phyloP scores from a whole-genome alignment of 1,140 invertebrate genomes.

The Anadara kagoshimensis region DNA sequence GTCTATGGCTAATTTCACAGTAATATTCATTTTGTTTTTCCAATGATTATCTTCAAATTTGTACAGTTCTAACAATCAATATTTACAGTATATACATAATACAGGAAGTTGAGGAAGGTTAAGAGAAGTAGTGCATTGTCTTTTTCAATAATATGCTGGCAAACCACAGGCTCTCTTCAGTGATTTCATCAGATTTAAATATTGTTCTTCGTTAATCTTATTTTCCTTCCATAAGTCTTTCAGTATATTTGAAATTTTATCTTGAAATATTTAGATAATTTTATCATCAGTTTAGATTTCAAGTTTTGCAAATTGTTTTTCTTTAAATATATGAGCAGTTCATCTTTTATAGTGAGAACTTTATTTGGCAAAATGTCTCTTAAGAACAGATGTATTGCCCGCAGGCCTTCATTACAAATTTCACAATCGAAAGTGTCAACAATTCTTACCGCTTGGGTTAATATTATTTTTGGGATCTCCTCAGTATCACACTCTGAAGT shows the following conservation, averaged over 20 bases:
- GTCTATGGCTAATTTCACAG: too few relatives aligned
- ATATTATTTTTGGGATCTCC: background rate
- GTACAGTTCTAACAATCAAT: constrained; percentile 1
- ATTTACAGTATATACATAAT: constrained; percentile 4
- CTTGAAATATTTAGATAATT: constrained; percentile 3
- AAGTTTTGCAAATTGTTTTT: too few relatives aligned
- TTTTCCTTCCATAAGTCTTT: constrained; percentile 4
- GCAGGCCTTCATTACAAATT: background rate
- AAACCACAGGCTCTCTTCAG: too few relatives aligned
- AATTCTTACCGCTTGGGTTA: background rate
- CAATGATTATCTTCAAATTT: background rate
- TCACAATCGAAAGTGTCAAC: constrained; percentile 1
- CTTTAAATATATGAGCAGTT: constrained; percentile 1
- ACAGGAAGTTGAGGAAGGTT: background rate
- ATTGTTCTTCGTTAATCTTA: too few relatives aligned
- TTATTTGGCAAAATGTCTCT: constrained; percentile 3
- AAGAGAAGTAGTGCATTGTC: background rate
- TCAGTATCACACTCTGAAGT: too few relatives aligned
- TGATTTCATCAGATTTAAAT: too few relatives aligned
- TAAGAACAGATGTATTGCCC: background rate
- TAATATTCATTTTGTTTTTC: background rate
- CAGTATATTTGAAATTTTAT: background rate
- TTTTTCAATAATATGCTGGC: too few relatives aligned
- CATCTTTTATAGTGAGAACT: constrained; percentile 7
- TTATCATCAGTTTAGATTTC: background rate